Base-by-base conservation (phyloP, 2,113 vertebrate species). In the Noctilio leporinus region DNA sequence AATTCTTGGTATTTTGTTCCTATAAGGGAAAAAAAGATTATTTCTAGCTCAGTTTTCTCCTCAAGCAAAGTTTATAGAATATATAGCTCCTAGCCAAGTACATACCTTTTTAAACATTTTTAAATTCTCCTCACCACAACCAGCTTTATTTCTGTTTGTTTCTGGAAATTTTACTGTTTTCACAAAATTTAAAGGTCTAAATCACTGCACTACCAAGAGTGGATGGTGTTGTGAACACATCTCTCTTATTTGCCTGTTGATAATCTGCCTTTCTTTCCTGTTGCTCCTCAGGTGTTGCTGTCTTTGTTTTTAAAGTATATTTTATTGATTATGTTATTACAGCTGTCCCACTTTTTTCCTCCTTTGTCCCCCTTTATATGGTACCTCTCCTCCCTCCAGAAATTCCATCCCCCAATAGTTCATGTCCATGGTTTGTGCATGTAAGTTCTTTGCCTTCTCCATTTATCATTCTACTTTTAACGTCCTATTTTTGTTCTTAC, bases 1-100 rank as follows among this genome's bases (percentile, higher is more conserved):
- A 78, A 89, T 95, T 92, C 67, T 96, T 91, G 38, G 45, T 69
- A 9, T 83, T 94, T 94, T 78, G 8, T 93, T 91, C 89, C 53
- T 77, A 57, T 47, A 6, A 53, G 72, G 49, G 30, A n/a, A 84
- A 16, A 69, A 26, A 83, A 87, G n/a, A 10, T 33, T 57, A 78
- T 80, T 96, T 97, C 24, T 35, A 86, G 55, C 51, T 59, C 11
- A 40, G 1, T 83, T 83, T 83, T 88, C 49, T 73, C 22, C 45
- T 47, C n/a, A 69, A 45, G 51, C 43, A 93, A 76, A 78, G 76
- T 82, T 89, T 90, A 55, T 62, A 33, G 62, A 65, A 49, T 70
- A 83, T 33, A 65, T 11, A 90, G n/a, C 59, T 85, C 28, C 51
- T 76, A 69, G 38, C 19, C 81, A 64, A 81, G 15, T 75, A n/a